phyloP scores from a whole-genome alignment of 2,888 invertebrate species.

The Eremobia ochroleuca region DNA sequence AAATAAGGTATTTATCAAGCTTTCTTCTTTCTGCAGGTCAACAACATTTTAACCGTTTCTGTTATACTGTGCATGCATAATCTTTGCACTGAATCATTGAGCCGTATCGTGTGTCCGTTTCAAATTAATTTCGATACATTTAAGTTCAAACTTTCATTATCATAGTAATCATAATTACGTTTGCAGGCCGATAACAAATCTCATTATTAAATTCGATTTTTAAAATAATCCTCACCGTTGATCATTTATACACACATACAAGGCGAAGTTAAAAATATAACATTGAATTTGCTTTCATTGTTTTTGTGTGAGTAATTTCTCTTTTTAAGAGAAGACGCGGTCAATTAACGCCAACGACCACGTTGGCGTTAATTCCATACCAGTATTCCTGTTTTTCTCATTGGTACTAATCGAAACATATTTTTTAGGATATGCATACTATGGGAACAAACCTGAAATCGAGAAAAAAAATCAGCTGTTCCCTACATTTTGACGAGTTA shows the following conservation, averaged over 20 bases:
- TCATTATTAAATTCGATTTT: constrained; percentile 44
- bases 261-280: constrained; percentile 31
- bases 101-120: constrained; percentile 8
- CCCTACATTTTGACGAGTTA: too few species aligned
- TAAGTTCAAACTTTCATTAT: constrained; percentile 33
- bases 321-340: neutral
- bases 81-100: constrained; percentile 10
- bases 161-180: constrained; percentile 32
- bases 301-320: constrained; percentile 5
- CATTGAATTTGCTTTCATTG: constrained; percentile 18
- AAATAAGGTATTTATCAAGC: neutral
- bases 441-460: too few species aligned
- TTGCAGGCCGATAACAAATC: constrained; percentile 51
- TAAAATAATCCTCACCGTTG: constrained; percentile 16
- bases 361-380: neutral
- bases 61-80: neutral
- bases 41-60: neutral
- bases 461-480: too few species aligned
- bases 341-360: too few species aligned
- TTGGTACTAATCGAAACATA: neutral
- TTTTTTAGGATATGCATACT: neutral
- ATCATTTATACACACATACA: constrained; percentile 27
- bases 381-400: neutral
- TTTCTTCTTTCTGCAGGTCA: neutral
- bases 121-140: constrained; percentile 26